These are phyloP conservation scores for Lampris megalopsis DNA, from an alignment of 2,113 vertebrate genomes.

Conservation along the genomic window DNA sequence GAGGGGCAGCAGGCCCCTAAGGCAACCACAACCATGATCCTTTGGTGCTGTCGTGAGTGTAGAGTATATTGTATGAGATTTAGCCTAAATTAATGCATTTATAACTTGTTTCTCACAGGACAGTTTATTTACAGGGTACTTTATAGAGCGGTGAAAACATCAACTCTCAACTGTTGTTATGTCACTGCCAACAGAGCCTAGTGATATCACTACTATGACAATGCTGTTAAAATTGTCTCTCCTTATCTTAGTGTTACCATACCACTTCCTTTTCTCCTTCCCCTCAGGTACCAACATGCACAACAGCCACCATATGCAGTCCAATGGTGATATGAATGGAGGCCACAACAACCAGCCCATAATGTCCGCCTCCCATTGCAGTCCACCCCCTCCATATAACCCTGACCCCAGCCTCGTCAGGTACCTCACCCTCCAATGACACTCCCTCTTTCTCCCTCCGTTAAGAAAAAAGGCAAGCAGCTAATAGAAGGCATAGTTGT, in stretches of 20 bases:
- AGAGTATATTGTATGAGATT: too few relatives aligned
- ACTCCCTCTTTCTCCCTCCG: slow-evolving; percentile 62
- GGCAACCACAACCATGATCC: too few relatives aligned
- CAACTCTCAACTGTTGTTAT: too few relatives aligned
- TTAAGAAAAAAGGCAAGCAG: slow-evolving; percentile 34
- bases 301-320: slow-evolving; percentile 89
- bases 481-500: slow-evolving; percentile 52
- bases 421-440: slow-evolving; percentile 89
- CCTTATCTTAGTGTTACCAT: slow-evolving; percentile 15
- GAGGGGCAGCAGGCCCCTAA: not conserved
- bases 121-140: too few relatives aligned
- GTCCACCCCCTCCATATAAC: slow-evolving; percentile 94
- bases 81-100: too few relatives aligned
- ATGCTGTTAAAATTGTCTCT: not conserved
- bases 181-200: not conserved
- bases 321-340: slow-evolving; percentile 92
- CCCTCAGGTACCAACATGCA: slow-evolving; percentile 88
- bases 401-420: slow-evolving; percentile 97
- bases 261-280: not conserved
- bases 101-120: too few relatives aligned
- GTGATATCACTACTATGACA: not conserved
- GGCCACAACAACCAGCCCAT: slow-evolving; percentile 90
- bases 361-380: slow-evolving; percentile 94
- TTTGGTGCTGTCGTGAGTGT: too few relatives aligned
- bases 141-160: too few relatives aligned